Base-by-base conservation (phyloP, 2,888 invertebrate genomes). In the Agonopterix alstromeriana region DNA sequence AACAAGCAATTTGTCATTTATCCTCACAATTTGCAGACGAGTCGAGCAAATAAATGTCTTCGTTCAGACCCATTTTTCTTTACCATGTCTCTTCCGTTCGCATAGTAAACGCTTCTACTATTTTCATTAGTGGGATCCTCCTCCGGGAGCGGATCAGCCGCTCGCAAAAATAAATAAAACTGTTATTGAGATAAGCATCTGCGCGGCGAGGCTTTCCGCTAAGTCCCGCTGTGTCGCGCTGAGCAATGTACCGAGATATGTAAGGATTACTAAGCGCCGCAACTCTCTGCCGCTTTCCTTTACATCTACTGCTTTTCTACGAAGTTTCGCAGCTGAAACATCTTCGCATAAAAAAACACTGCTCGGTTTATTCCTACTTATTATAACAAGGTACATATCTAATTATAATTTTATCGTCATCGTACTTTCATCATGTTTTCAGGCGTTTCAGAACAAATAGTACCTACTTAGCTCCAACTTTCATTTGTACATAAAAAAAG, bases 121-220 rank as follows among this genome's bases (percentile, higher is more conserved):
- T 85, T 87, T 83, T 86, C 86, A 84, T 86, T 84, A 83, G 75
- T 70, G 67, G 67, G 70, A 75, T 78, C 84, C 82, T 78, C 84
- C 82, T 65, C 73, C 57, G 82, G 77, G 79, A 78, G 78, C 56
- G 83, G 86, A 86, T 86, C 83, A 84, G 76, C 56, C 77, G 78
- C 78, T 79, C 75, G 82, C 82, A 86, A 86, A 87, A 87, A 88
- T 87, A 88, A 87, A 87, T 87, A 88, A 88, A 87, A 87, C 84
- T 87, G 87, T 87, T 88, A 87, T 87, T 87, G 87, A 82, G 88
- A 86, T 86, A 87, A 87, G 82, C 86, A 86, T 87, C 86, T 87
- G 86, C 82, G 73, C 76, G 69, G 74, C 72, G 74, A 76, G 85
- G 85, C 83, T 85, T 85, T 85, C 65, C 80, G 75, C 84, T 86